Evolutionary conservation across 2,888 invertebrate species (phyloP), one percentile per base, ranked within the genome.

Genomic region (Hyalella azteca): DNA sequence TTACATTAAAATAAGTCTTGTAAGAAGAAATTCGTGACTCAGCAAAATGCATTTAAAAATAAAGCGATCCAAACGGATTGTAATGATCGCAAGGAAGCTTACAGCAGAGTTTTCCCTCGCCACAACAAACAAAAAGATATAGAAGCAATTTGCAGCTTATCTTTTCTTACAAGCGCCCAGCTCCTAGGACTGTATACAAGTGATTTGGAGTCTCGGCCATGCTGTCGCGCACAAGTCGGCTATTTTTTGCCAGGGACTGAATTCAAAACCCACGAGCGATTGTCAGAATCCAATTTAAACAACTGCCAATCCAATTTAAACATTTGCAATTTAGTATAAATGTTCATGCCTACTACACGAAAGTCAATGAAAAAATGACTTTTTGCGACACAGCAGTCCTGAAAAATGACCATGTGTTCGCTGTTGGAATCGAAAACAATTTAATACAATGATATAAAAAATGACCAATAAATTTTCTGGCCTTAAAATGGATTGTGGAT

Each of bases 241-340:
- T 13, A 54, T 22, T 26, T 54, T 54, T 54, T 22, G 54, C 13
- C 26, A n/a, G 54, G 29, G 54, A 54, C 29, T 54, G 54, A 66
- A 29, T 66, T 36, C 36, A 66, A 32, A 66, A 66, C 29, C 22
- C 32, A 36, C 19, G 66, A 66, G 36, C 39, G 66, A 66, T 66
- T 36, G 66, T 66, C 66, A 66, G 36, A 36, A 66, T 66, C 19
- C 66, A 66, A 66, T 66, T 66, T 29, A 5, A 54, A 54, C 26
- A 54, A 54, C 19, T 54, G 26, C 13, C 54, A 29, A n/a, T n/a
- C n/a, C n/a, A n/a, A n/a, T n/a, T n/a, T n/a, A n/a, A n/a, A n/a
- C n/a, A n/a, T n/a, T 54, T 26, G 54, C 54, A 54, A 54, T 54
- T 9, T 26, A 22, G 29, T 29, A 54, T 22, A 54, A 11, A 29